Base-by-base conservation (phyloP, 2,113 vertebrate genomes). In the Dicrurus megarhynchus region DNA sequence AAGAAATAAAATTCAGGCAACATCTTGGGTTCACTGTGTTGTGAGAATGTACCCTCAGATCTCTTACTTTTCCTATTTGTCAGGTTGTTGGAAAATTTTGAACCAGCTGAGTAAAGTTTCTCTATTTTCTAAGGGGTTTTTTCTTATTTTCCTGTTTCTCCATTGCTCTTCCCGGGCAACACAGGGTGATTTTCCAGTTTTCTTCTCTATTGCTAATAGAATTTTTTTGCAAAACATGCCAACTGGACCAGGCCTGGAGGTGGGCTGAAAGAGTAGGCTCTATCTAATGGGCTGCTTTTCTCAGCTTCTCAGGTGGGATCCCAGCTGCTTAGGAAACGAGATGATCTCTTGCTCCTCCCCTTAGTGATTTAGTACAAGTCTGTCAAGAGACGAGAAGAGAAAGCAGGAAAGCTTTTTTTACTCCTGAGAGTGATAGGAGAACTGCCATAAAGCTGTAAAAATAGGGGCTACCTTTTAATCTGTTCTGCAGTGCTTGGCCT, bases 271-370 rank as follows among this genome's bases (percentile, higher is more conserved):
- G 16, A 79, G 20, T 1, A 64, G 30, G 24, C 42, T 81, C 16
- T 52, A 49, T 73, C 35, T 91, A 44, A 37, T 57, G 44, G 23
- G 24, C 49, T 87, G 85, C 27, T 32, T 88, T 56, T 42, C 57
- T 67, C 24, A 56, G 70, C 70, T 68, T 28, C 85, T 96, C 93
- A 97, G 94, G 93, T 95, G 76, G 73, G 85, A 88, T 92, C 39
- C 49, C 79, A 90, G 89, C 86, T 95, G 86, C 75, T 74, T 68
- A 83, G 86, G 64, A 93, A 97, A 89, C 0, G 3, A 93, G 53
- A 87, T 33, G 49, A 86, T 90, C 42, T 86, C 59, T 95, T 81
- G 64, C 89, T 90, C 86, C 89, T 95, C 80, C 86, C 86, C 65
- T 56, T 81, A 75, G 84, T 84, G 84, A 90, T 90, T 92, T 93